Evolutionary conservation across 2,797 vertebrate species (phyloP).

Genomic region (Paguma larvata): DNA sequence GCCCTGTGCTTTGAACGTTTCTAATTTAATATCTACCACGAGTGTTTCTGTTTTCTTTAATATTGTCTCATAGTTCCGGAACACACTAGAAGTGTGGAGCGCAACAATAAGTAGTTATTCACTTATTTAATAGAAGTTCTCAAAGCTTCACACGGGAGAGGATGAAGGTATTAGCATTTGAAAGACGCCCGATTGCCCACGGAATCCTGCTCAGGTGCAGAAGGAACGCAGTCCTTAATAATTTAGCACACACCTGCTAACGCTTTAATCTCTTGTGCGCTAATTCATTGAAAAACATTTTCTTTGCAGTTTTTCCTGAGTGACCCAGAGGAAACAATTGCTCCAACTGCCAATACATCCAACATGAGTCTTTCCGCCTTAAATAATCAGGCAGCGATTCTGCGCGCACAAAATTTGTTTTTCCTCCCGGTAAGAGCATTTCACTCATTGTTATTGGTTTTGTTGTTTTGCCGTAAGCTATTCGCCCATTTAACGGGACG

Average conservation of each 20-base stretch:
- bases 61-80: background rate
- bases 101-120: background rate
- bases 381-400: constrained; percentile 88
- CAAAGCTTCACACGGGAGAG: constrained; percentile 1
- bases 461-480: accelerated
- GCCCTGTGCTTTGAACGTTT: background rate
- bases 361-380: constrained; percentile 91
- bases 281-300: constrained; percentile 81
- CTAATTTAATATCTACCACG: constrained; percentile 36
- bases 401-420: constrained; percentile 93
- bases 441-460: constrained; percentile 8
- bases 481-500: accelerated
- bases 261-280: constrained; percentile 19
- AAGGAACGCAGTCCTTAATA: constrained; percentile 10
- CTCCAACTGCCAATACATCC: constrained; percentile 92
- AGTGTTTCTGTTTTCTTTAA: constrained; percentile 16
- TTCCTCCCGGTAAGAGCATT: constrained; percentile 96
- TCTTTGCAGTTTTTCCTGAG: constrained; percentile 95
- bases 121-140: constrained; percentile 32
- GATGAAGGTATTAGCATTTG: background rate
- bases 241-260: background rate
- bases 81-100: background rate
- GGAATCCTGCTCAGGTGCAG: background rate
- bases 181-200: background rate
- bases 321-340: constrained; percentile 86